These are phyloP conservation scores for Agrochola litura DNA, from an alignment of 2,888 invertebrate genomes.

Conservation along the genomic window DNA sequence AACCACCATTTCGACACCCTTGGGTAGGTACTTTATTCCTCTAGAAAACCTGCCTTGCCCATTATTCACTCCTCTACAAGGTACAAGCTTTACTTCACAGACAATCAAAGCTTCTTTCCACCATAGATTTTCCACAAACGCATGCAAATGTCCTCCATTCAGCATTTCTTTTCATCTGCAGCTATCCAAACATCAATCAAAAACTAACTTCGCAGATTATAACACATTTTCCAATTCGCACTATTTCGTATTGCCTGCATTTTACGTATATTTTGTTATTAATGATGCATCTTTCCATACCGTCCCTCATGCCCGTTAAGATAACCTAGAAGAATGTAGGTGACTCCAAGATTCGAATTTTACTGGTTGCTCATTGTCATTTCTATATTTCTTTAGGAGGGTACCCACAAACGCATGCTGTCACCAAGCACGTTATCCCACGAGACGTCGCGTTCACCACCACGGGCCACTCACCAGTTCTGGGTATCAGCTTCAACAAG, in stretches of 20 bases:
- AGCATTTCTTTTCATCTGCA: neutral
- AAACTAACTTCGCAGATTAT: constrained; percentile 2
- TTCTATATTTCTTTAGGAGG: constrained; percentile 87
- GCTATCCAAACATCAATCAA: neutral
- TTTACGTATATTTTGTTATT: neutral
- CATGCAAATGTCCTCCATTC: constrained; percentile 39
- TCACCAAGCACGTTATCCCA: constrained; percentile 93
- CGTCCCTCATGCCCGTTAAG: constrained; percentile 7
- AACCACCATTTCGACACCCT: constrained; percentile 5
- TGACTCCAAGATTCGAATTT: neutral
- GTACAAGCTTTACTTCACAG: constrained; percentile 6
- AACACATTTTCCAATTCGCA: constrained; percentile 8
- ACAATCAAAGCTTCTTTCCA: neutral
- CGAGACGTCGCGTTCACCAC: constrained; percentile 93
- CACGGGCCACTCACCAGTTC: constrained; percentile 94
- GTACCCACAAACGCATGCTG: constrained; percentile 94
- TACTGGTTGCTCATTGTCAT: constrained; percentile 2
- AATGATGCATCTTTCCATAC: constrained; percentile 8
- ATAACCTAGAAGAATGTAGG: constrained; percentile 34
- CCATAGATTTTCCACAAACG: constrained; percentile 12
- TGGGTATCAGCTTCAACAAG: constrained; percentile 94
- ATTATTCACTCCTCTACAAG: constrained; percentile 8
- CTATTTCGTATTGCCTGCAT: constrained; percentile 50
- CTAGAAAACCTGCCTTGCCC: neutral
- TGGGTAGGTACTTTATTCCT: constrained; percentile 12